phyloP scores from a whole-genome alignment of 2,888 invertebrate genomes.

The Atherix ibis region DNA sequence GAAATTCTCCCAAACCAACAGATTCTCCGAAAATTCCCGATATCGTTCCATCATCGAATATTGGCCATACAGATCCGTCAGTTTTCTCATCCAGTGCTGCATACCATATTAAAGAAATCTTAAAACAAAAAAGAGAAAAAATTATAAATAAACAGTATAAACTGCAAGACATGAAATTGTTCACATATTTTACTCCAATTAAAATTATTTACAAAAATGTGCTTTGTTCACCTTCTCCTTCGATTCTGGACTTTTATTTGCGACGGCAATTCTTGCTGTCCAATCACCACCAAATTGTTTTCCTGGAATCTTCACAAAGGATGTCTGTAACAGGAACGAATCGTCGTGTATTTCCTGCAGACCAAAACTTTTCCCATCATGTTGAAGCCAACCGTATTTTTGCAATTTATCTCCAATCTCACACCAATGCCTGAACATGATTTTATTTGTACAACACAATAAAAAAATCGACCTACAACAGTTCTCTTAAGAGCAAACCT shows the following conservation, averaged over 20 bases:
- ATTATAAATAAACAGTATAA: constrained; percentile 5
- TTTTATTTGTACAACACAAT: neutral
- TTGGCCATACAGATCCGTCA: constrained; percentile 33
- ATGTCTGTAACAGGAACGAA: constrained; percentile 60
- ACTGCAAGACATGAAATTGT: constrained; percentile 1
- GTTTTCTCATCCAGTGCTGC: constrained; percentile 61
- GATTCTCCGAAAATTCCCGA: constrained; percentile 50
- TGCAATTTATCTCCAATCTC: constrained; percentile 70
- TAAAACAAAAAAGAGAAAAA: constrained; percentile 15
- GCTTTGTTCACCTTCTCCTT: constrained; percentile 15
- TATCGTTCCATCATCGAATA: constrained; percentile 22
- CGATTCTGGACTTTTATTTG: constrained; percentile 18
- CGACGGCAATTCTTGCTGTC: constrained; percentile 67
- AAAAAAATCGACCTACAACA: constrained; percentile 1
- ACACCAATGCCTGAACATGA: constrained; percentile 69
- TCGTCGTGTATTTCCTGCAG: constrained; percentile 75
- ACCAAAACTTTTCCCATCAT: constrained; percentile 87
- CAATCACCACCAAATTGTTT: constrained; percentile 82
- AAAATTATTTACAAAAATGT: too few species aligned
- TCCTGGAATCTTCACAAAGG: constrained; percentile 72
- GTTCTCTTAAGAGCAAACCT: constrained; percentile 1
- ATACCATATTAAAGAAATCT: constrained; percentile 59
- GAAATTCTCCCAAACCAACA: constrained; percentile 62
- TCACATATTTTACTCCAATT: too few species aligned
- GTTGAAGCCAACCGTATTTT: constrained; percentile 79